Percentiles rank a stretch among this genome's conserved stretches.
These are phyloP conservation scores for Apocheima hispidaria DNA, from an alignment of 2,888 invertebrate species.

Conservation along the genomic window DNA sequence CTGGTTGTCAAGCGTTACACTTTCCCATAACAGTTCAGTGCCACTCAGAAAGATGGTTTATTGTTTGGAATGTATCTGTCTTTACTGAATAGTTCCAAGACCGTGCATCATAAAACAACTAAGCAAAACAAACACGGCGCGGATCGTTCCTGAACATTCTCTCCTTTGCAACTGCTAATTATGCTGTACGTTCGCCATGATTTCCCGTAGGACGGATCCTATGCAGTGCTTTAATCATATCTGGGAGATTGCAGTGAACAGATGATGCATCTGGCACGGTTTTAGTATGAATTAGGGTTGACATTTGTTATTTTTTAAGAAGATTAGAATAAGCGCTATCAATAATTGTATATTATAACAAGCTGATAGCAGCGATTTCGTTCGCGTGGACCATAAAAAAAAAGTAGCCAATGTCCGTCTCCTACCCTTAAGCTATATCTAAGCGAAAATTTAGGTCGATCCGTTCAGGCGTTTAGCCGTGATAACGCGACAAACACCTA, in stretches of 20 bases:
- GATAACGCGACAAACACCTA: no score
- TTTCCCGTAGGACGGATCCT: slow-evolving; percentile 82
- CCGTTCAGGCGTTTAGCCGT: no score
- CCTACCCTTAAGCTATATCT: no score
- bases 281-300: not conserved
- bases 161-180: slow-evolving; percentile 79
- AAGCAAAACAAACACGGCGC: slow-evolving; percentile 17
- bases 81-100: not conserved
- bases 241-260: slow-evolving; percentile 82
- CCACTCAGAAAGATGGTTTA: no score
- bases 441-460: no score
- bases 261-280: slow-evolving; percentile 58
- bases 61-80: not conserved
- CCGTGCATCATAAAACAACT: not conserved
- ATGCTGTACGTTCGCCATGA: slow-evolving; percentile 81
- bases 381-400: no score
- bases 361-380: no score
- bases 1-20: no score
- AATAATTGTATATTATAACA: no score
- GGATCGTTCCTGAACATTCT: slow-evolving; percentile 54
- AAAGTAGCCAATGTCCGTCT: no score
- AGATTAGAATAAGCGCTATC: no score
- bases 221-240: slow-evolving; percentile 84
- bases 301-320: not conserved
- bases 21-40: no score